Base-by-base conservation (phyloP, 2,888 invertebrate genomes). In the Tenthredo livida region DNA sequence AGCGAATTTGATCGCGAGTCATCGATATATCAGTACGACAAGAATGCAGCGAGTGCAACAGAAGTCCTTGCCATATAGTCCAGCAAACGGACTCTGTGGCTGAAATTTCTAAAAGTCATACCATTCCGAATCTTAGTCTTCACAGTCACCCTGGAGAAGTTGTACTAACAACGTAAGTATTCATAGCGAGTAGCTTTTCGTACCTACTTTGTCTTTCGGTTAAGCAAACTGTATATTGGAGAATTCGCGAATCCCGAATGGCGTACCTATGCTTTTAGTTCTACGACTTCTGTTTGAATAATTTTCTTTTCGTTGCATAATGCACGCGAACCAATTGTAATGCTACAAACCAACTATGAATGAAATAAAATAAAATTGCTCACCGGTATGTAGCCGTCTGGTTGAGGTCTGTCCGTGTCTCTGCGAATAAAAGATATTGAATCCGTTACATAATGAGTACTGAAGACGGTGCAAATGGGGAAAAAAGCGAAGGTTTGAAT, bases 371-470 rank as follows among this genome's bases (percentile, higher is more conserved):
- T 58, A 4, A 54, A 54, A 50, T 58, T 85, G 92, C 93, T 93
- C 89, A 93, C 93, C 91, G 93, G 92, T 88, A 93, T 93, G 91
- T 93, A 93, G 88, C 93, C 93, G 85, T 92, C 93, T 85, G 93
- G 93, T 87, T 93, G 93, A 78, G 90, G 90, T 86, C 92, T 91
- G 87, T 92, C 92, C 86, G 87, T 88, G 84, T 93, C 92, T 87
- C 93, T 93, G 90, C 78, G 91, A 85, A 87, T 85, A 87, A 85
- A 88, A 88, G 87, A 87, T 77, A 61, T 80, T 21, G 33, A 4
- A n/a, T 61, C 12, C 10, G n/a, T 77, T 54, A 54, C 6, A 54
- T n/a, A 29, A 29, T 9, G 50, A 7, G n/a, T 25, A 7, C n/a
- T 15, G 29, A 29, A 40, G 5, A 17, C 25, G 37, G n/a, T 61